A percentile compares a stretch with the other conserved stretches of the same genome.
Evolutionary conservation across 2,797 vertebrate species (phyloP).

Genomic region (Alosa sapidissima): DNA sequence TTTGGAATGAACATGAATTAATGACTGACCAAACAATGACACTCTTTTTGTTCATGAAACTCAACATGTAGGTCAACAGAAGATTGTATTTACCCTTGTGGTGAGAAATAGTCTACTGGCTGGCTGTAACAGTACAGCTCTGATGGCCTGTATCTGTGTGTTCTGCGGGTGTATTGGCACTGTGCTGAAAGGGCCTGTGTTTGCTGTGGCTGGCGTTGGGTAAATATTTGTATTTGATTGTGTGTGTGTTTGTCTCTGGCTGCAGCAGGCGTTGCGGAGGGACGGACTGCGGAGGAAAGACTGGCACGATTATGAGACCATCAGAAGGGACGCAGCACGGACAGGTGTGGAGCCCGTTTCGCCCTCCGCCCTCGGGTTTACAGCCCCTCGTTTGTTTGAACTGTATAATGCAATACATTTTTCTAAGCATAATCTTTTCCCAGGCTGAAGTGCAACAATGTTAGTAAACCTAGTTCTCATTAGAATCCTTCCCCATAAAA

Average conservation of each 20-base stretch:
- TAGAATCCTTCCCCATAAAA: not conserved
- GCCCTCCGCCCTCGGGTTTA: not conserved
- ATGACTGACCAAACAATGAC: not conserved
- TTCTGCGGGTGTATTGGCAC: not conserved
- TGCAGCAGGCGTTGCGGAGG: slow-evolving; percentile 42
- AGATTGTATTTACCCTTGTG: not conserved
- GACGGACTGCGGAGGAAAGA: slow-evolving; percentile 78
- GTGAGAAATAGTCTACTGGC: not conserved
- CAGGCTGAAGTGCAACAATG: not conserved
- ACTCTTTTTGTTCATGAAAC: not conserved
- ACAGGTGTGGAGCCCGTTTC: slow-evolving; percentile 68
- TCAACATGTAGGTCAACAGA: not conserved
- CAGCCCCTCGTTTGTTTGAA: too few species aligned
- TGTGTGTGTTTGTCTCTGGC: slow-evolving; percentile 71
- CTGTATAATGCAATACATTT: too few species aligned
- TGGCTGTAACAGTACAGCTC: not conserved
- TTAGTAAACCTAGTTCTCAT: not conserved
- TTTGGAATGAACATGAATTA: not conserved
- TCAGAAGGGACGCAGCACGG: slow-evolving; percentile 81
- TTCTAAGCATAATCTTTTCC: not conserved
- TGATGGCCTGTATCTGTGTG: not conserved
- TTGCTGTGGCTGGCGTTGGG: not conserved
- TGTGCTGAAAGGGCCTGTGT: not conserved
- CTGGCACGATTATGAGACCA: slow-evolving; percentile 88
- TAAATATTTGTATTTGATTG: slow-evolving; percentile 20